A percentile compares a stretch with the other conserved stretches of the same genome.
These are phyloP conservation scores for Phania funesta DNA, from an alignment of 2,888 invertebrate species.

Conservation along the genomic window DNA sequence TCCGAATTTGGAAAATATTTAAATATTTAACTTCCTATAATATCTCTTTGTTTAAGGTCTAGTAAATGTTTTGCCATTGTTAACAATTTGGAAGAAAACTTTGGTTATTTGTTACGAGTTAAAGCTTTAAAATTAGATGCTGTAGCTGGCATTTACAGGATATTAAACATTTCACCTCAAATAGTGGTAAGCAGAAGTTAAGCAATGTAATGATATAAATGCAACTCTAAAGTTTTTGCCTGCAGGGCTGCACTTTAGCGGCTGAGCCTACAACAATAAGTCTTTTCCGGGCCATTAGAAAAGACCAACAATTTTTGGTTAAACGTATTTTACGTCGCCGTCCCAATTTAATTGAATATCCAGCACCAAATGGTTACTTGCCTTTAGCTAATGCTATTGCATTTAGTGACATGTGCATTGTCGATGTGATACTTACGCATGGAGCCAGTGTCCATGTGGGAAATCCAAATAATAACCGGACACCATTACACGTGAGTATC, in stretches of 20 bases:
- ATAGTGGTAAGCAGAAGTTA: constrained; percentile 72
- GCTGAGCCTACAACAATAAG: constrained; percentile 75
- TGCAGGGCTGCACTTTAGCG: constrained; percentile 74
- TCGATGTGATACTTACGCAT: constrained; percentile 76
- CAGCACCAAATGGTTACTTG: constrained; percentile 77
- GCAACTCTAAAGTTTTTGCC: not conserved
- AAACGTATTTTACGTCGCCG: constrained; percentile 77
- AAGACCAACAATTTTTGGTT: constrained; percentile 78
- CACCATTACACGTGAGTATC: constrained; percentile 77
- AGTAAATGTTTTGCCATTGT: constrained; percentile 71
- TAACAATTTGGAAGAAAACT: constrained; percentile 77
- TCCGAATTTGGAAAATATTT: not conserved
- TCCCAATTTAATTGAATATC: constrained; percentile 76
- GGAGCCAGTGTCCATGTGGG: constrained; percentile 77
- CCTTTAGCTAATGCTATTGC: constrained; percentile 79
- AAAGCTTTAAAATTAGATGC: constrained; percentile 72
- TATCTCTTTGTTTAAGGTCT: constrained; percentile 50
- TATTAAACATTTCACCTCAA: constrained; percentile 72
- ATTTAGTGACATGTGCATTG: constrained; percentile 76
- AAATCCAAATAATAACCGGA: constrained; percentile 75
- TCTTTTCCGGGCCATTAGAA: constrained; percentile 77
- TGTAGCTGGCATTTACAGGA: constrained; percentile 69
- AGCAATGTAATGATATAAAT: not conserved
- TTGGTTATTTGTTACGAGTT: constrained; percentile 76
- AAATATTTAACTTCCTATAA: not conserved